Percentiles rank a stretch among this genome's conserved stretches.
These are phyloP conservation scores for Physella acuta DNA, from an alignment of 1,140 invertebrate genomes.

Conservation along the genomic window DNA sequence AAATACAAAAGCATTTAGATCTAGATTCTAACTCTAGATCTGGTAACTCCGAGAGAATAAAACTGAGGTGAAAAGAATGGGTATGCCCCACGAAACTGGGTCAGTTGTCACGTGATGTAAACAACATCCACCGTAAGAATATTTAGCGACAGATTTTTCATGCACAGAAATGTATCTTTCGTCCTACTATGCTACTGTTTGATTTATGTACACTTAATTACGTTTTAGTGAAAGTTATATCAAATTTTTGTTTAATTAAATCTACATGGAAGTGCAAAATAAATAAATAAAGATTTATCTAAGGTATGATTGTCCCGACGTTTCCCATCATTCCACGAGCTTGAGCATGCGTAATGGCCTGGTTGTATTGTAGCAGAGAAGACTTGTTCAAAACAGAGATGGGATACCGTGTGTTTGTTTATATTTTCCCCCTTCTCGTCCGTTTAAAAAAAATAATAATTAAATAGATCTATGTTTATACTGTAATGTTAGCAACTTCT, in stretches of 20 bases:
- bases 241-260: neutral
- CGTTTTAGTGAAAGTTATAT: neutral
- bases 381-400: neutral
- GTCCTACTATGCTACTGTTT: neutral
- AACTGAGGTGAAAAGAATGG: no score
- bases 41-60: no score
- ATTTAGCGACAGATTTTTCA: neutral
- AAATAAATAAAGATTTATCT: neutral
- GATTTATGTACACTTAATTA: neutral
- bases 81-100: neutral
- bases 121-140: neutral
- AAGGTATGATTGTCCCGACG: neutral
- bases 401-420: neutral
- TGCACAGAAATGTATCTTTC: neutral
- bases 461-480: neutral
- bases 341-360: neutral
- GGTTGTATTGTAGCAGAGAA: neutral
- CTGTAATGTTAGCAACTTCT: neutral
- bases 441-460: neutral
- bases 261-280: neutral
- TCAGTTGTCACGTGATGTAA: neutral
- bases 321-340: neutral
- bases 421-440: neutral
- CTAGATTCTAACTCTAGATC: no score
- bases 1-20: no score